Evolutionary conservation across 2,888 invertebrate species (phyloP).

Genomic region (Bellardia pandia): DNA sequence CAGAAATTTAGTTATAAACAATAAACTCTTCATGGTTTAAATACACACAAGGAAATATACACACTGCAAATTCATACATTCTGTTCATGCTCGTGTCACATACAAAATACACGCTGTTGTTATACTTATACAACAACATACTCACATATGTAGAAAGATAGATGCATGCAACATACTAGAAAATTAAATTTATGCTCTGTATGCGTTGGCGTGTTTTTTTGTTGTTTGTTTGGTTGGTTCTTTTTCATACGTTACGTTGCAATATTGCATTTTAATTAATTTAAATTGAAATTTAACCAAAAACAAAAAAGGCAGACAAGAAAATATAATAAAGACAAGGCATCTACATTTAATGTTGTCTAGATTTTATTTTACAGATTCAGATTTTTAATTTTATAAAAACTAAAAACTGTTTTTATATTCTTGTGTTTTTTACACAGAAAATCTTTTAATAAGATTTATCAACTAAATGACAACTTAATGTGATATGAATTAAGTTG

Average conservation of each 20-base stretch:
- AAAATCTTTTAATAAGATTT: constrained; percentile 34
- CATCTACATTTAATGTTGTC: constrained; percentile 44
- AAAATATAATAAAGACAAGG: constrained; percentile 2
- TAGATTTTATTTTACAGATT: constrained; percentile 56
- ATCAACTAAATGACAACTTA: constrained; percentile 67
- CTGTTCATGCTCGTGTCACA: constrained; percentile 39
- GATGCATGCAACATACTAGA: constrained; percentile 64
- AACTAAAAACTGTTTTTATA: background rate
- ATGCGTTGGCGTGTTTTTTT: constrained; percentile 66
- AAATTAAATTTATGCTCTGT: constrained; percentile 73
- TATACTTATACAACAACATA: background rate
- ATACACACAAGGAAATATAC: background rate
- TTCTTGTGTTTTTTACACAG: background rate
- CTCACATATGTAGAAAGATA: background rate
- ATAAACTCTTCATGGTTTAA: constrained; percentile 33
- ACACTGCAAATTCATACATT: background rate
- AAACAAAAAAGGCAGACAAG: background rate
- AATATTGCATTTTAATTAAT: constrained; percentile 72
- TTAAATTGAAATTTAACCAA: constrained; percentile 67
- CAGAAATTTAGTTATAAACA: constrained; percentile 31
- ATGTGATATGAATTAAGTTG: constrained; percentile 46
- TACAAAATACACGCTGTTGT: background rate
- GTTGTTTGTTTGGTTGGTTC: background rate
- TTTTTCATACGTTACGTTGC: constrained; percentile 49
- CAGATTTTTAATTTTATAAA: constrained; percentile 9